Conservation (phyloP, 2,113 vertebrate genomes). For the Urocynchramus pylzowi region DNA sequence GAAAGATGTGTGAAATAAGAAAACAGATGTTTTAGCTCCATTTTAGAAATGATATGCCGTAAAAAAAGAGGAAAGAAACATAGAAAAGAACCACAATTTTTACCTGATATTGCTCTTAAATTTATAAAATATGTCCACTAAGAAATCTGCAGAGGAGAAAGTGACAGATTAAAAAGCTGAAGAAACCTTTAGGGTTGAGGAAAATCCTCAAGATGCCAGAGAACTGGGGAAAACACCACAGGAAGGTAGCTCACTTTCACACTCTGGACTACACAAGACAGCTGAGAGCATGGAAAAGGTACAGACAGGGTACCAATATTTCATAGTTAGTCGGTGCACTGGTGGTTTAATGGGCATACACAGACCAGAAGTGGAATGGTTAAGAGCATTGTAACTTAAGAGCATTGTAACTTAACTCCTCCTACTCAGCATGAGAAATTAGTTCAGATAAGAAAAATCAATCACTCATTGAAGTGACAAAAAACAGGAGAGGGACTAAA, state of each 20-base stretch:
- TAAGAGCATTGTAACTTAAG: not conserved
- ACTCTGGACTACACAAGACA: not conserved
- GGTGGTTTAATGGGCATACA: not conserved
- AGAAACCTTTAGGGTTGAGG: not conserved
- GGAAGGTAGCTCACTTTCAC: not conserved
- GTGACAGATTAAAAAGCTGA: not conserved
- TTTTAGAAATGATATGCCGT: not conserved
- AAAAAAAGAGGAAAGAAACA: not conserved
- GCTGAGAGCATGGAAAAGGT: not conserved
- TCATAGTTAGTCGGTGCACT: not conserved
- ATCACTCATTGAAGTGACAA: not conserved
- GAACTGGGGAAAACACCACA: not conserved
- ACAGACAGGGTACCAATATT: not conserved
- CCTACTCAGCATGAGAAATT: not conserved
- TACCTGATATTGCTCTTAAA: not conserved
- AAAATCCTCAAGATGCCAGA: not conserved
- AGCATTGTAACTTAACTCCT: not conserved
- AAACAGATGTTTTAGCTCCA: not conserved
- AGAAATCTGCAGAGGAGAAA: not conserved
- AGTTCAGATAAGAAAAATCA: not conserved
- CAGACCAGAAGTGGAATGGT: not conserved
- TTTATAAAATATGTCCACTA: not conserved
- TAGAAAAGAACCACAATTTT: not conserved
- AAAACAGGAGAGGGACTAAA: not conserved
- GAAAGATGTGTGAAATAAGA: not conserved